Percentiles rank a stretch among this genome's conserved stretches.
Evolutionary conservation across 2,113 vertebrate genomes (phyloP).

Genomic region (Macaca fascicularis): T2T-MFA8v1.1 NC_088384.1:73387501-73388000

Average conservation of each 20-base stretch:
- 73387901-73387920: constrained; percentile 33
- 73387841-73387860: constrained; percentile 33
- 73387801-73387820: not conserved
- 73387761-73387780: not conserved
- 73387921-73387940: constrained; percentile 13
- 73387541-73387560: not conserved
- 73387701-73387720: not conserved
- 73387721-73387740: not conserved
- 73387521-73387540: not conserved
- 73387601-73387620: not conserved
- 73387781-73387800: not conserved
- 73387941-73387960: not conserved
- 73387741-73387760: not conserved
- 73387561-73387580: not conserved
- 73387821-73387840: not conserved
- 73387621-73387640: not conserved
- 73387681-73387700: constrained; percentile 16
- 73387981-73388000: not conserved
- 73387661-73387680: not conserved
- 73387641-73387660: constrained; percentile 15
- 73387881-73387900: not conserved
- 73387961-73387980: not conserved
- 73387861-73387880: constrained; percentile 15
- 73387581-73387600: not conserved
- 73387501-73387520: not conserved